Evolutionary conservation across 2,113 vertebrate genomes (phyloP).

Genomic region (Tyrannus savana): DNA sequence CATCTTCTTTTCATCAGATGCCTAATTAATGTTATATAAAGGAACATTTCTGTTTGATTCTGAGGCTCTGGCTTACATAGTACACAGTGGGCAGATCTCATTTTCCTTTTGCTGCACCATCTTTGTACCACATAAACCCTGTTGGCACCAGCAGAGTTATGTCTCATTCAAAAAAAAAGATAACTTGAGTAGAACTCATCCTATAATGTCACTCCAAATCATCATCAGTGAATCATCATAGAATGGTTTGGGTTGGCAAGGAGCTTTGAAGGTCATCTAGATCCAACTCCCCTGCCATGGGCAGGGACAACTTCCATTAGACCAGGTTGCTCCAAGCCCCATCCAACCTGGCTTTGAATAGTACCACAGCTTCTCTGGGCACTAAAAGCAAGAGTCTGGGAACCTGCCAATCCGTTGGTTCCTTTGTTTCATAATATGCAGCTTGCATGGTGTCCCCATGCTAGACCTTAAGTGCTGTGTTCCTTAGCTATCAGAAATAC

Average conservation of each 20-base stretch:
- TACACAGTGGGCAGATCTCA: not conserved
- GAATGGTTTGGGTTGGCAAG: not conserved
- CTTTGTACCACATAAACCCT: fast-evolving
- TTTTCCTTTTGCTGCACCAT: not conserved
- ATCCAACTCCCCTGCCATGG: not conserved
- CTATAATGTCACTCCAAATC: not conserved
- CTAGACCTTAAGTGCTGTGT: not conserved
- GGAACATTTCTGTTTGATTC: not conserved
- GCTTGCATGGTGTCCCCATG: not conserved
- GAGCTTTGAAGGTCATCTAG: not conserved
- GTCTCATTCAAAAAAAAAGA: not conserved
- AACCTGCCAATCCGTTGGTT: not conserved
- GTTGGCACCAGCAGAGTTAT: fast-evolving
- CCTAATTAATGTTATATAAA: constrained; percentile 1
- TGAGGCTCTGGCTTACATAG: not conserved
- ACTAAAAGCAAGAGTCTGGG: not conserved
- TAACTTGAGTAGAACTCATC: not conserved
- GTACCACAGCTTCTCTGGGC: not conserved
- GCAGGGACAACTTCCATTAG: not conserved
- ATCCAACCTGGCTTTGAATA: not conserved
- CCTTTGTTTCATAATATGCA: not conserved
- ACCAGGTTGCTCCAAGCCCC: not conserved
- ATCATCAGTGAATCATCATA: not conserved
- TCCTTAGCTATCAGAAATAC: not conserved
- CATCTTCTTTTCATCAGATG: not conserved